Evolutionary conservation across 2,888 invertebrate species (phyloP), one percentile per base, ranked within the genome.

Genomic region (Yponomeuta plumbellus): DNA sequence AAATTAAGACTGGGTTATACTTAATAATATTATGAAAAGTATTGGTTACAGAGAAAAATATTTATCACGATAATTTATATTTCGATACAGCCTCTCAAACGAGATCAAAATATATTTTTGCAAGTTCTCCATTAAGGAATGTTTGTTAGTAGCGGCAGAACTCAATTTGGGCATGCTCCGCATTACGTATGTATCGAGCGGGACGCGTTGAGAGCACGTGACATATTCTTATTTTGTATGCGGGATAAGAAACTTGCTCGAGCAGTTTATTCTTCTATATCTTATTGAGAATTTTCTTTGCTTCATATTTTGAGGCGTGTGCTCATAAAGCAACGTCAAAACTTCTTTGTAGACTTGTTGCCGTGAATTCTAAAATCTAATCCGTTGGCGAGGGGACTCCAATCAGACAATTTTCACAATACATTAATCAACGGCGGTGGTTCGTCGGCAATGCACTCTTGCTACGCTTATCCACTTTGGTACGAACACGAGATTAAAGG

Each of bases 401-500:
- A 13, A 59, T 59, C 22, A 59, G 17, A n/a, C 23, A 34, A 34
- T 69, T 74, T 73, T 75, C 76, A 85, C 84, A 86, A 85, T 85
- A 86, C 83, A 26, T 34, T 8, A 61, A 61, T 23, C 26, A 34
- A 17, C 61, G 11, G 26, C 17, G 10, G 57, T 10, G 20, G n/a
- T n/a, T 17, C 61, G 26, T 34, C 85, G 83, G 85, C 85, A 84
- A 83, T 87, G 88, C 84, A 86, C 86, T 86, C 87, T 90, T 86
- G 86, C 87, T 87, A 81, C 83, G 83, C 80, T 89, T 87, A 90
- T 90, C 88, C 86, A 90, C 88, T 90, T 91, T 90, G 84, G 83
- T 89, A 13, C 86, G 89, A 88, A 85, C 87, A 86, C 88, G 85
- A 89, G 90, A 90, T 90, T 91, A 90, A 89, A 90, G 88, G 87